Evolutionary conservation across 2,888 invertebrate genomes (phyloP).

Genomic region (Phalera bucephala): DNA sequence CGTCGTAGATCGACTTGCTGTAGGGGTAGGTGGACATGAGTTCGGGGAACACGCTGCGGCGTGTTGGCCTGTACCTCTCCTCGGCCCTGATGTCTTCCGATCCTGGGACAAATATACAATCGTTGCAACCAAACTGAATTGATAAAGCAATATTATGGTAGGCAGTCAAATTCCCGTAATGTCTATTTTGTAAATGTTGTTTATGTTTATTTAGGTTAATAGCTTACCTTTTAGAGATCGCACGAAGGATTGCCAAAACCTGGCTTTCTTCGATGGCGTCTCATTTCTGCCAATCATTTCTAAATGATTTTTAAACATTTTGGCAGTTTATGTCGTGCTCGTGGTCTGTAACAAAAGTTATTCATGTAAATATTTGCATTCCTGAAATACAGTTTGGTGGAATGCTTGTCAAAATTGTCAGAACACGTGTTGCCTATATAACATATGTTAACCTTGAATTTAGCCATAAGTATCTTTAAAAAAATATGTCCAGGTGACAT

Average conservation of each 20-base stretch:
- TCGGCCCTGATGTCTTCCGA: conserved; percentile 96
- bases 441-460: conserved; percentile 60
- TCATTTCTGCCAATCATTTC: conserved; percentile 97
- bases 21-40: conserved; percentile 88
- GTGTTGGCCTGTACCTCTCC: conserved; percentile 88
- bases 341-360: conserved; percentile 85
- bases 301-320: conserved; percentile 95
- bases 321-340: conserved; percentile 89
- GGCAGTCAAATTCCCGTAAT: too few relatives aligned
- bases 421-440: conserved; percentile 13
- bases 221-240: conserved; percentile 94
- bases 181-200: too few relatives aligned
- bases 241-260: conserved; percentile 96
- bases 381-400: not conserved
- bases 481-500: conserved; percentile 66
- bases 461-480: conserved; percentile 37
- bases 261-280: conserved; percentile 95
- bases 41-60: conserved; percentile 90
- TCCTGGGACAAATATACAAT: conserved; percentile 82
- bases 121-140: too few relatives aligned
- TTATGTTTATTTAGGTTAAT: too few relatives aligned
- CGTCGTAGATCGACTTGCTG: conserved; percentile 94
- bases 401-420: conserved; percentile 7
- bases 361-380: conserved; percentile 6
- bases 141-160: too few relatives aligned